Base-by-base conservation (phyloP, 37 sponge, comb jelly and placozoan genomes). In the Oopsacas minuta region DNA sequence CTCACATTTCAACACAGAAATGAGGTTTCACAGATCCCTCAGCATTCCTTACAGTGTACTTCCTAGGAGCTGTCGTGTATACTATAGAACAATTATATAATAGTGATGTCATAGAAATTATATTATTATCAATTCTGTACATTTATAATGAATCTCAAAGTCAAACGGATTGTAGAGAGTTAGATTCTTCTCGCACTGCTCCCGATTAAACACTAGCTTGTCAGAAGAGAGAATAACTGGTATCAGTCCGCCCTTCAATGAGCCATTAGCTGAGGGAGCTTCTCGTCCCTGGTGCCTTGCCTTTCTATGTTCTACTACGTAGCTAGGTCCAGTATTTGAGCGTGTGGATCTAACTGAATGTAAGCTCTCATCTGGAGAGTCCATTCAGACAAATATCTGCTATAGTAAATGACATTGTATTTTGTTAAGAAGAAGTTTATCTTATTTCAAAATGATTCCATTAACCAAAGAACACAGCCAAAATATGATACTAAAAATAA, bases 91-190 rank as follows among this genome's bases (percentile, higher is more conserved):
- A 46, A 22, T 22, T 46, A 46, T 12, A 46, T 46, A 46, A 22
- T 22, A 46, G 17, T 46, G 51, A 46, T 46, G 17, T 22, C 17
- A 46, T 22, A 22, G 12, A 46, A 46, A 61, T 3, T 10, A 61
- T 61, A n/a, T 25, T 25, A 61, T 61, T 61, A 61, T 32, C 7
- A 12, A n/a, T 32, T 25, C 22, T 32, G 75, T 61, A 93, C 96
- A 87, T 90, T 88, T 52, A 39, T 86, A 95, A 53, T 46, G 38
- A 17, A 95, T 37, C 52, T 52, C 85, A 36, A 91, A 91, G 53
- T 93, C 90, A 82, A 91, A 95, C 8, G 96, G 91, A 42, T 95
- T 95, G 81, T 93, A 95, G 42, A 95, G 37, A 20, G 96, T 95
- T 0, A 95, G 89, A 3, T 91, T 51, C 37, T 85, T 86, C 85